Percentiles rank a stretch among this genome's conserved stretches.
Conservation (phyloP, 2,113 vertebrate species). For the Perca fluviatilis region DNA sequence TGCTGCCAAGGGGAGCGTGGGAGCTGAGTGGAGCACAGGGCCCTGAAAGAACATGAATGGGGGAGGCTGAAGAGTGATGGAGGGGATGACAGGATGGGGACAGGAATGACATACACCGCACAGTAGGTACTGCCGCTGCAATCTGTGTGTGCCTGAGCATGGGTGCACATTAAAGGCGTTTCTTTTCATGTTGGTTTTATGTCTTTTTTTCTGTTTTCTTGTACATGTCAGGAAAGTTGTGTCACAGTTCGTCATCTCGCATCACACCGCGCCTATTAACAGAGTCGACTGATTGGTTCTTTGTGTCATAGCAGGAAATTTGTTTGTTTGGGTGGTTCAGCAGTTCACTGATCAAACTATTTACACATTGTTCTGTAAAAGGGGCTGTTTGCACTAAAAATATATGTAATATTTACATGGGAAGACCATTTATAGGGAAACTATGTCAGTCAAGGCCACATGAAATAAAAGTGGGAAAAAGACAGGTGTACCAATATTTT, state of each 20-base stretch:
- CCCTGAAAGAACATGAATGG: slow-evolving; percentile 45
- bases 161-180: neutral
- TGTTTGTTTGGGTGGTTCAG: too few relatives aligned
- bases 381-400: too few relatives aligned
- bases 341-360: too few relatives aligned
- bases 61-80: slow-evolving; percentile 20
- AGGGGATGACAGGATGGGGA: slow-evolving; percentile 48
- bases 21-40: slow-evolving; percentile 35
- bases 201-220: neutral
- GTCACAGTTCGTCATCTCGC: neutral
- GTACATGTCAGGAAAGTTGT: neutral
- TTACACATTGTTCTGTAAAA: too few relatives aligned
- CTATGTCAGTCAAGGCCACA: too few relatives aligned
- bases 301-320: too few relatives aligned
- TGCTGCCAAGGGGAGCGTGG: slow-evolving; percentile 22
- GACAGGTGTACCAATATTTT: too few relatives aligned
- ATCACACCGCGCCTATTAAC: neutral
- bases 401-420: too few relatives aligned
- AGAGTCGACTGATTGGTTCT: slow-evolving; percentile 3
- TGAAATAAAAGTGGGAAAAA: too few relatives aligned
- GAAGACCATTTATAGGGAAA: too few relatives aligned
- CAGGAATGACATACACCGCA: slow-evolving; percentile 4
- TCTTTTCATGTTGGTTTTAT: neutral
- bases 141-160: neutral
- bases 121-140: neutral